Percentiles rank a stretch among this genome's conserved stretches.
phyloP scores from a whole-genome alignment of 2,888 invertebrate species.

The Scotopteryx bipunctaria region DNA sequence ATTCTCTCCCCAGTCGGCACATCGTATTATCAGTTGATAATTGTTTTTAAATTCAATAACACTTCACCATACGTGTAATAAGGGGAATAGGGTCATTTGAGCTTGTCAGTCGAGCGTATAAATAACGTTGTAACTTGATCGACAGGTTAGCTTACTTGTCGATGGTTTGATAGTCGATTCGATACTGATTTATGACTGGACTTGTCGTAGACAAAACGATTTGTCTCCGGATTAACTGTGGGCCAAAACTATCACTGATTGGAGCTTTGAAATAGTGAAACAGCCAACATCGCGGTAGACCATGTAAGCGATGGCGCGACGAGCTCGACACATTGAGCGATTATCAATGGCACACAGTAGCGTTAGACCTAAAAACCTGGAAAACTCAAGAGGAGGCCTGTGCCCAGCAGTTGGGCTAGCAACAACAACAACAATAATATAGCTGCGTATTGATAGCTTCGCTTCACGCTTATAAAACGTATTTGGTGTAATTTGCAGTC shows the following conservation, averaged over 20 bases:
- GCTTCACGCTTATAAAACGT: neutral
- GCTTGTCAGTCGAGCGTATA: constrained; percentile 40
- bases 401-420: too few relatives aligned
- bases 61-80: constrained; percentile 42
- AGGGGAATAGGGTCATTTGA: constrained; percentile 46
- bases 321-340: too few relatives aligned
- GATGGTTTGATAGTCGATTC: too few relatives aligned
- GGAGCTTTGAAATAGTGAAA: too few relatives aligned
- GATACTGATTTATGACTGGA: constrained; percentile 45
- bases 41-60: constrained; percentile 47
- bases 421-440: too few relatives aligned
- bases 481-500: constrained; percentile 11
- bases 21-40: constrained; percentile 19
- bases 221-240: too few relatives aligned
- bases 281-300: too few relatives aligned
- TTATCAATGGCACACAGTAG: too few relatives aligned
- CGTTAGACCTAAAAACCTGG: too few relatives aligned
- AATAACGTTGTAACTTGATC: constrained; percentile 46
- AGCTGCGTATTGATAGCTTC: constrained; percentile 1
- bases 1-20: constrained; percentile 1
- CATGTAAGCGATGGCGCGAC: too few relatives aligned
- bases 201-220: constrained; percentile 33
- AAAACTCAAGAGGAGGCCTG: too few relatives aligned
- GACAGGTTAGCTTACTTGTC: constrained; percentile 44
- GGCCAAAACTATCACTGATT: too few relatives aligned